Evolutionary conservation across 2,113 vertebrate genomes (phyloP).

Genomic region (sheep (Ovis aries)): ARS-UI_Ramb_v3.0 NC_056070.1:60766501-60767000

Average conservation of each 20-base stretch:
- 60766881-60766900: rapidly evolving
- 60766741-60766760: neutral
- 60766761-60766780: too few species aligned
- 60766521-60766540: neutral
- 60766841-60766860: neutral
- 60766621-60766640: neutral
- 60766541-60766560: neutral
- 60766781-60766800: neutral
- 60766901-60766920: neutral
- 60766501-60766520: neutral
- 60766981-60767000: neutral
- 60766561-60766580: rapidly evolving
- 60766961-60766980: neutral
- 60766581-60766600: rapidly evolving
- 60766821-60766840: too few species aligned
- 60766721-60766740: neutral
- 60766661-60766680: too few species aligned
- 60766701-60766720: neutral
- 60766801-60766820: neutral
- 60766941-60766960: neutral
- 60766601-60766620: neutral
- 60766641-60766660: neutral
- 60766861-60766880: neutral
- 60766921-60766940: neutral
- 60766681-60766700: neutral